phyloP scores from a whole-genome alignment of 2,797 vertebrate species.

The Microchirus variegatus region DNA sequence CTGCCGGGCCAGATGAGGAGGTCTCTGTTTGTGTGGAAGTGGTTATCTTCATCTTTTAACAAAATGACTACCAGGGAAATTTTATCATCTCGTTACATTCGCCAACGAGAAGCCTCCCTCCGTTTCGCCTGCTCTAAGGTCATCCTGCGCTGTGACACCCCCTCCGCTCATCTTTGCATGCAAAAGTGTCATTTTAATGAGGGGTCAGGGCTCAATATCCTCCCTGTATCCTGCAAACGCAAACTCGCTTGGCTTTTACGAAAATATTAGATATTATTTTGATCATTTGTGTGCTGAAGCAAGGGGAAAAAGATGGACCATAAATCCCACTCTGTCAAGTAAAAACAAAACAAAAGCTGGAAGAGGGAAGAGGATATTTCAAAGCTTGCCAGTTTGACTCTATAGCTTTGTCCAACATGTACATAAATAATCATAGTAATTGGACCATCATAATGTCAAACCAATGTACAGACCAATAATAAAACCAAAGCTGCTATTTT shows the following conservation, averaged over 20 bases:
- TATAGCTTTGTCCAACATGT: constrained; percentile 20
- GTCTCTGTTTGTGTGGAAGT: constrained; percentile 55
- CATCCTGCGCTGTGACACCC: constrained; percentile 43
- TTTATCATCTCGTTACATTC: constrained; percentile 66
- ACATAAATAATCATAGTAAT: constrained; percentile 71
- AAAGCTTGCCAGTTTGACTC: constrained; percentile 26
- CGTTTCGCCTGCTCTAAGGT: constrained; percentile 61
- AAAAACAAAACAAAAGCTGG: constrained; percentile 16
- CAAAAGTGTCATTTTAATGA: constrained; percentile 62
- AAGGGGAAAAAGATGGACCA: not conserved
- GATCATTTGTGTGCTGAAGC: constrained; percentile 18
- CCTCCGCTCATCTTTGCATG: constrained; percentile 46
- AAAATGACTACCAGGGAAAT: constrained; percentile 60
- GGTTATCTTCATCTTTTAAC: constrained; percentile 70
- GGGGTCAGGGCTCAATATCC: constrained; percentile 43
- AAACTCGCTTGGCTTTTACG: constrained; percentile 41
- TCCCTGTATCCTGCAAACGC: constrained; percentile 36
- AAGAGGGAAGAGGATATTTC: not conserved
- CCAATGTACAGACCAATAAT: constrained; percentile 55
- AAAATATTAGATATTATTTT: constrained; percentile 24
- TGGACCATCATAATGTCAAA: constrained; percentile 47
- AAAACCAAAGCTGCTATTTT: constrained; percentile 54
- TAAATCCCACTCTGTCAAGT: constrained; percentile 15
- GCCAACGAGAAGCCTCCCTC: constrained; percentile 52
- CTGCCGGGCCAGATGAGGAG: constrained; percentile 29